Percentiles rank a stretch among this genome's conserved stretches.
These are phyloP conservation scores for Emydura subglobosa DNA, from an alignment of 2,113 vertebrate genomes.

Conservation along the genomic window DNA sequence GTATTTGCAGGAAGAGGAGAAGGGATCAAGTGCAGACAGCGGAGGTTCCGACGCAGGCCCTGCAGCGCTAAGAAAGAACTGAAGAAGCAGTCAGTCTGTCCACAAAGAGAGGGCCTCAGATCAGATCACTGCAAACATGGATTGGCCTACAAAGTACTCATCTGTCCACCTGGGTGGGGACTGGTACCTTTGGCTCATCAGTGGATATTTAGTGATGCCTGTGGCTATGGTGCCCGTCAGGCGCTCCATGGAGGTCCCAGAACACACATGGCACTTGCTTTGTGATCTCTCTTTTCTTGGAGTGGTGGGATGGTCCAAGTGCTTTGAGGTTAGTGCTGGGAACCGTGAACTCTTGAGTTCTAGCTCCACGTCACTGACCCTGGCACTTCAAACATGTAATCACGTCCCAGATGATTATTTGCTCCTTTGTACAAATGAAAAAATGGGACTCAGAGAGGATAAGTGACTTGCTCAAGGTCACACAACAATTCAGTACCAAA, in stretches of 20 bases:
- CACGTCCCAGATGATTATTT: background rate
- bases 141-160: accelerated
- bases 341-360: background rate
- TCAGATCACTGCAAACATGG: background rate
- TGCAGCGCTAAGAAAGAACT: background rate
- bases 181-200: accelerated
- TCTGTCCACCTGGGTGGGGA: accelerated
- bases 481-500: accelerated
- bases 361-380: background rate
- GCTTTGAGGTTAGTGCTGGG: background rate
- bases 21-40: background rate
- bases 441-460: background rate
- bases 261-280: accelerated
- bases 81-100: background rate
- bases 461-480: accelerated
- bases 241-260: accelerated
- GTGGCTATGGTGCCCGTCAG: accelerated
- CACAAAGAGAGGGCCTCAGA: background rate
- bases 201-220: accelerated
- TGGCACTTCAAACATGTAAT: background rate
- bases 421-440: background rate
- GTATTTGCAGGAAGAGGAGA: constrained; percentile 24
- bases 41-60: background rate
- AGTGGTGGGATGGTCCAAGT: background rate
- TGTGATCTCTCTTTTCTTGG: background rate